A percentile compares a stretch with the other conserved stretches of the same genome.
phyloP scores from a whole-genome alignment of 2,113 vertebrate species.

The Pachycephala philippinensis region DNA sequence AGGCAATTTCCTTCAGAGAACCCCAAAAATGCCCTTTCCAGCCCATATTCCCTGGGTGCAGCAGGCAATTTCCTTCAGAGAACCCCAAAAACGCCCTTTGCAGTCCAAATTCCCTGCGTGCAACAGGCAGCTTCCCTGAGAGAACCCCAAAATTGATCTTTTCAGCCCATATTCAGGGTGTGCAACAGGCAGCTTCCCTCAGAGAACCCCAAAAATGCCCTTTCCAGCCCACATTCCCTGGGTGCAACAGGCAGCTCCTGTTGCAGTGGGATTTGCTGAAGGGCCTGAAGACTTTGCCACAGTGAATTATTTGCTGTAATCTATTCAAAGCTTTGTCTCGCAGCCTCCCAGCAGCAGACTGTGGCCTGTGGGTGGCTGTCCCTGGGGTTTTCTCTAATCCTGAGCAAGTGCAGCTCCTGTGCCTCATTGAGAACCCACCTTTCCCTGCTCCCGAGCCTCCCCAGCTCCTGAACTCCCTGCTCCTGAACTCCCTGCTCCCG shows the following conservation, averaged over 20 bases:
- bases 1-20: accelerated
- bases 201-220: background rate
- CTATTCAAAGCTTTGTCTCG: background rate
- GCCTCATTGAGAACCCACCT: background rate
- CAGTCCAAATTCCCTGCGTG: accelerated
- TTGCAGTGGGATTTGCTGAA: too few relatives aligned
- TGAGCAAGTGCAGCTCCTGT: background rate
- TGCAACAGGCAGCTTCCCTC: background rate
- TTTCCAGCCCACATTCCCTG: accelerated
- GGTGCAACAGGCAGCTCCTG: background rate
- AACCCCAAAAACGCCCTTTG: accelerated
- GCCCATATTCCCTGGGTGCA: accelerated
- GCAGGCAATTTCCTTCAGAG: background rate
- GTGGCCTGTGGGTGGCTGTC: background rate
- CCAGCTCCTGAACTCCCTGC: background rate
- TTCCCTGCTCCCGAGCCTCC: background rate
- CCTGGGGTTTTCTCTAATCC: background rate
- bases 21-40: accelerated
- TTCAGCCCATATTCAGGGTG: accelerated
- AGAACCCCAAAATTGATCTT: background rate
- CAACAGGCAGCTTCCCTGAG: too few relatives aligned
- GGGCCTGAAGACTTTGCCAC: accelerated
- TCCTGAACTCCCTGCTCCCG: too few relatives aligned
- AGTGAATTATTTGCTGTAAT: background rate
- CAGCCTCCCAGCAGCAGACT: background rate